A percentile compares a stretch with the other conserved stretches of the same genome.
phyloP scores from a whole-genome alignment of 23 tunicate genomes.

The Trididemnum miniatum region DNA sequence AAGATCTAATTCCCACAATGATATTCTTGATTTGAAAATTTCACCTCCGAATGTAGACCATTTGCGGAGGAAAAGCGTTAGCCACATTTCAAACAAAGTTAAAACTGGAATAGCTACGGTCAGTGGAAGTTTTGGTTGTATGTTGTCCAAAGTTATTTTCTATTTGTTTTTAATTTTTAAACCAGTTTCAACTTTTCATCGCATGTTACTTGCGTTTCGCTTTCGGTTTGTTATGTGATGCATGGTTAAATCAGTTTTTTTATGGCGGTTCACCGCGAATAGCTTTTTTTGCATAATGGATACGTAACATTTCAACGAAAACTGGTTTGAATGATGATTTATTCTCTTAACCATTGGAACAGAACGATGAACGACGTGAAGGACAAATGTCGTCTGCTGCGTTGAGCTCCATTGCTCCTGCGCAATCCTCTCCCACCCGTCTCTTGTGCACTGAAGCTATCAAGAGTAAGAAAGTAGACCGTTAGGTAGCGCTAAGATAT shows the following conservation, averaged over 20 bases:
- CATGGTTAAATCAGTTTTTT: too few relatives aligned
- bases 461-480: constrained; percentile 33
- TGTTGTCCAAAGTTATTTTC: too few relatives aligned
- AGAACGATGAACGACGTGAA: neutral
- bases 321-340: too few relatives aligned
- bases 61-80: constrained; percentile 26
- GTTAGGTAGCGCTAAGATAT: neutral
- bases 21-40: neutral
- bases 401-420: neutral
- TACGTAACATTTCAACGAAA: too few relatives aligned
- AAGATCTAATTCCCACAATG: constrained; percentile 12
- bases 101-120: neutral
- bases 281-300: too few relatives aligned
- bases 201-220: too few relatives aligned
- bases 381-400: neutral
- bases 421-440: constrained; percentile 45
- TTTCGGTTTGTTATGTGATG: too few relatives aligned
- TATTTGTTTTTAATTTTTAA: too few relatives aligned
- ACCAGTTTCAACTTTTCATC: too few relatives aligned
- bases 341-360: too few relatives aligned
- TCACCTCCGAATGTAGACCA: neutral
- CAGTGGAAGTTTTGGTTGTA: too few relatives aligned
- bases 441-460: constrained; percentile 64
- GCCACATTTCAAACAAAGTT: neutral
- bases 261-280: too few relatives aligned